phyloP scores from a whole-genome alignment of 1,140 invertebrate genomes.

The Caerostris darwini region DNA sequence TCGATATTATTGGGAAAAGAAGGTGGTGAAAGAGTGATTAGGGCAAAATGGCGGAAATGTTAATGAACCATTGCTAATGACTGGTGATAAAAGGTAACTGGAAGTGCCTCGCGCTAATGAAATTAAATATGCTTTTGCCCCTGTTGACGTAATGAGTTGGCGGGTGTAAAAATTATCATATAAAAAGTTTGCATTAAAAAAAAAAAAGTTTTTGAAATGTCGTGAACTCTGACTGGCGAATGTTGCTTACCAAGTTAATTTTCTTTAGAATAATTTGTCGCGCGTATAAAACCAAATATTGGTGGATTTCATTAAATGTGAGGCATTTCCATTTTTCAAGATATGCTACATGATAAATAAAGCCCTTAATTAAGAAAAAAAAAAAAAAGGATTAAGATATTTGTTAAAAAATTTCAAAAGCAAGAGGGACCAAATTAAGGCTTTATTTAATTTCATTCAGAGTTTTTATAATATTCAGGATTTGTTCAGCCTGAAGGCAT shows the following conservation, averaged over 20 bases:
- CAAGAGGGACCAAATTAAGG: neutral
- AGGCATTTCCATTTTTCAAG: neutral
- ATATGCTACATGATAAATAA: too few relatives aligned
- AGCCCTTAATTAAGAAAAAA: too few relatives aligned
- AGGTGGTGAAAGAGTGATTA: slow-evolving; percentile 6
- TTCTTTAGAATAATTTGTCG: neutral
- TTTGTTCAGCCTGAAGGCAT: neutral
- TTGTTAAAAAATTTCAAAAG: neutral
- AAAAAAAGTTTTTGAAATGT: neutral
- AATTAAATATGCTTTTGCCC: slow-evolving; percentile 67
- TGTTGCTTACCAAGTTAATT: neutral
- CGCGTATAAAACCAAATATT: neutral
- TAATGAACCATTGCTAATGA: slow-evolving; percentile 72
- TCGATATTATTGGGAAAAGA: slow-evolving; percentile 31
- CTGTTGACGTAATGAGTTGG: slow-evolving; percentile 30
- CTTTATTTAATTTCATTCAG: neutral
- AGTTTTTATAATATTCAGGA: neutral
- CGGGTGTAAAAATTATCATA: neutral
- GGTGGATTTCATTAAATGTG: neutral
- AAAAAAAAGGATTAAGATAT: too few relatives aligned
- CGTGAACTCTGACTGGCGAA: neutral
- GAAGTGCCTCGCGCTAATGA: slow-evolving; percentile 52
- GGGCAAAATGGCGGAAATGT: slow-evolving; percentile 44
- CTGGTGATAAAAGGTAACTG: slow-evolving; percentile 64
- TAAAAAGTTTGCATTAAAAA: neutral